phyloP scores from a whole-genome alignment of 2,113 vertebrate species.

The Elaphurus davidianus region DNA sequence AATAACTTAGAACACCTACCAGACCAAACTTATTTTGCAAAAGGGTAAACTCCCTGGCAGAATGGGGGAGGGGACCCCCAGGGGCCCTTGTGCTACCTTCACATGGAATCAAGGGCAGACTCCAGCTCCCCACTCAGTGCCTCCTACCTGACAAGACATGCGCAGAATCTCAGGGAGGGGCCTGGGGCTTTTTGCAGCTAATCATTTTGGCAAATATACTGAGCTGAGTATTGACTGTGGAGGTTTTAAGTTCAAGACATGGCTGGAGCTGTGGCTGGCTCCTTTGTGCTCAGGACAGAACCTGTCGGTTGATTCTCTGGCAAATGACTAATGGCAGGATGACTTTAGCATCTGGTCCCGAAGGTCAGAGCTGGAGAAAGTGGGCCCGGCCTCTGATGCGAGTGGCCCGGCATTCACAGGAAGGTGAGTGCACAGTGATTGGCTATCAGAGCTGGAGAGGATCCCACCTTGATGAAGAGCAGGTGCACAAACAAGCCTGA shows the following conservation, averaged over 20 bases:
- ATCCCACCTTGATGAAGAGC: background rate
- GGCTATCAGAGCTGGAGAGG: background rate
- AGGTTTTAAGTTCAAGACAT: background rate
- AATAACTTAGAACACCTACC: background rate
- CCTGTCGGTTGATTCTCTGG: background rate
- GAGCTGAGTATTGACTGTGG: background rate
- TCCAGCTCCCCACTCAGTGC: background rate
- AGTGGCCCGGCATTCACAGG: background rate
- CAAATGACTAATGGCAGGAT: background rate
- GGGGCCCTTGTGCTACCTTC: background rate
- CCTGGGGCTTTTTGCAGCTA: background rate
- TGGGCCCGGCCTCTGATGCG: background rate
- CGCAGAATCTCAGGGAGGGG: background rate
- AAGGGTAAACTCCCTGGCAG: background rate
- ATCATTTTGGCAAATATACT: background rate
- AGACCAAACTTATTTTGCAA: background rate
- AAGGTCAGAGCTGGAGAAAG: background rate
- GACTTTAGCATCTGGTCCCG: background rate
- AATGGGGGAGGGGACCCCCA: background rate
- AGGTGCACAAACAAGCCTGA: background rate
- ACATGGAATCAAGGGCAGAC: accelerated
- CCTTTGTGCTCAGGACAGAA: background rate
- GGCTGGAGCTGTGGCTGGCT: background rate
- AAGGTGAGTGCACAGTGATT: background rate
- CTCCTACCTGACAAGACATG: background rate